phyloP scores from a whole-genome alignment of 2,797 vertebrate genomes.

The Pygocentrus nattereri region DNA sequence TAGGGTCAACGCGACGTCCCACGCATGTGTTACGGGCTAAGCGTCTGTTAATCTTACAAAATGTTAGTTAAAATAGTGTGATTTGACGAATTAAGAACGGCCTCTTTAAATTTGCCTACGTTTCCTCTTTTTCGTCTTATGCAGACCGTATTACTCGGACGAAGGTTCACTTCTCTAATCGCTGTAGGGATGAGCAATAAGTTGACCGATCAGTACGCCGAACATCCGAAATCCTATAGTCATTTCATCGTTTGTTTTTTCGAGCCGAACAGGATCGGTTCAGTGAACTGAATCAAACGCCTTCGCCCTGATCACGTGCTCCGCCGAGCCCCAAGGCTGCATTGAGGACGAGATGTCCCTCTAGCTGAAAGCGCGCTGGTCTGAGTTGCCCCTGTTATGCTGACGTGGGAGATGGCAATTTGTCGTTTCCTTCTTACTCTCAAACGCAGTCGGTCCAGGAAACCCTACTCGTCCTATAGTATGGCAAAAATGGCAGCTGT shows the following conservation, averaged over 20 bases:
- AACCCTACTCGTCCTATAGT: not conserved
- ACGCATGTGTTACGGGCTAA: not conserved
- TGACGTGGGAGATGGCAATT: constrained; percentile 33
- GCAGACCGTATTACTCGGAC: too few relatives aligned
- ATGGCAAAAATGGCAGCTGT: not conserved
- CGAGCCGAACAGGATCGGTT: not conserved
- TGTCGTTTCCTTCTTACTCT: not conserved
- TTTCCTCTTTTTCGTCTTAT: too few relatives aligned
- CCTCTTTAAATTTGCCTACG: too few relatives aligned
- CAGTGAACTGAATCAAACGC: not conserved
- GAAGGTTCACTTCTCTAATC: too few relatives aligned
- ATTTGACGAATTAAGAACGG: too few relatives aligned
- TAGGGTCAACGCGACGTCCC: not conserved
- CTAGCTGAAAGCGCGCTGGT: not conserved
- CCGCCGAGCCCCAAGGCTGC: constrained; percentile 28
- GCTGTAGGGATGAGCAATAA: too few relatives aligned
- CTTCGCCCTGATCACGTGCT: constrained; percentile 38
- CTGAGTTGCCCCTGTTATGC: not conserved
- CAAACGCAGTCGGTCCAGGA: not conserved
- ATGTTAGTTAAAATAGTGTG: too few relatives aligned
- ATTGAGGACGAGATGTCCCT: constrained; percentile 7
- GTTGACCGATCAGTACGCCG: not conserved
- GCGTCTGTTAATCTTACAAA: not conserved
- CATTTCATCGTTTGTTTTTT: not conserved
- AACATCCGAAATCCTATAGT: not conserved